Evolutionary conservation across 2,113 vertebrate species (phyloP), one percentile per base, ranked within the genome.

Genomic region (Aramus guarauna): DNA sequence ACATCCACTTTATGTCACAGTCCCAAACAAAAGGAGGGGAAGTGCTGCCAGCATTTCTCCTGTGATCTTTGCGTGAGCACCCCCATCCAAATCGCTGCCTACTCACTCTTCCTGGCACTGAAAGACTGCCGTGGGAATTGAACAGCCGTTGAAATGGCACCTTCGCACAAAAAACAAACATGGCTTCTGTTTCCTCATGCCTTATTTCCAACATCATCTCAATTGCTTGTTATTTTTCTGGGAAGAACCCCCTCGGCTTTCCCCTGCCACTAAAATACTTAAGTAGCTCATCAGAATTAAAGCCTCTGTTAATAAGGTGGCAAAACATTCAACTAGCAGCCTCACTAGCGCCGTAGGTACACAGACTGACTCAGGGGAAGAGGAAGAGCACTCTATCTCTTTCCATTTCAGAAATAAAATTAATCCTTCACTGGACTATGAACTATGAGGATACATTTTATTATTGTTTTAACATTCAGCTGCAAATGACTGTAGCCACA

Each of bases 1-100:
- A 95, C 92, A 98, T 97, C 82, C 92, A 94, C 73, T 95, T 97
- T 88, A 55, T 88, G 92, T 97, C 75, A 79, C 62, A 87, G 95
- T 60, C 48, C 60, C 60, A 88, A 97, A 96, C 75, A 96, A 96
- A 96, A 68, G 23, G 43, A 87, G 75, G 2, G 26, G 64, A 82
- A 77, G 37, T 86, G 83, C 29, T 94, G 66, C 88, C 85, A 95
- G 85, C 7, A 59, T 30, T 95, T 90, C 71, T 91, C 18, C 41
- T 91, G 81, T 94, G 89, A 94, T 90, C 85, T 95, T 60, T 85
- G 76, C 6, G 1, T 90, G 79, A 36, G 68, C 20, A 56, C 48
- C 53, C 55, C 41, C 0, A 0, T 94, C 77, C 80, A 84, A 91
- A 73, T 14, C 68, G 66, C 76, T 85, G 83, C 91, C 91, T 91